Conservation (phyloP, 1,140 invertebrate species). For the Pogonomyrmex barbatus region DNA sequence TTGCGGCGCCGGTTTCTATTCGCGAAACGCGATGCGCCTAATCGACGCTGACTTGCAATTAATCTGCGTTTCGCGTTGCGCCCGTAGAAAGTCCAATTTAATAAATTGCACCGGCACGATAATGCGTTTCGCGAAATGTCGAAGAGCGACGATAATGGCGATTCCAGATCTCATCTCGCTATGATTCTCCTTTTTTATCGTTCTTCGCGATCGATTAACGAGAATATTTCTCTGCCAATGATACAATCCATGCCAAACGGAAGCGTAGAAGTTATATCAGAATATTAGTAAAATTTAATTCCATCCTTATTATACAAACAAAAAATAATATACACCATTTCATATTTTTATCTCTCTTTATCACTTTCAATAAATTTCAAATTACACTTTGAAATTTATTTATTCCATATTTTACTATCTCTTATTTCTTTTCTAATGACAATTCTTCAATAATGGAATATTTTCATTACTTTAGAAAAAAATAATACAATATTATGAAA, state of each 20-base stretch:
- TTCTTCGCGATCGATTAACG: constrained; percentile 14
- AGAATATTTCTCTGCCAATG: constrained; percentile 8
- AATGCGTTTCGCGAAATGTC: constrained; percentile 35
- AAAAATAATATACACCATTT: too few species aligned
- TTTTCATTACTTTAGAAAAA: not conserved
- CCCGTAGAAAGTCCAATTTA: constrained; percentile 54
- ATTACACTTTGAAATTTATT: not conserved
- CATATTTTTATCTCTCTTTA: not conserved
- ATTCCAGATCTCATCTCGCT: constrained; percentile 23
- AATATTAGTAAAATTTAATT: not conserved
- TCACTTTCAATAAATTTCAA: not conserved
- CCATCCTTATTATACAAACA: not conserved
- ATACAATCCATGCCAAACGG: not conserved
- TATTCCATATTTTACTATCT: not conserved
- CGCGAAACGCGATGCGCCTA: constrained; percentile 59
- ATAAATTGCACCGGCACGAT: constrained; percentile 43
- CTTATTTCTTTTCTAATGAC: not conserved
- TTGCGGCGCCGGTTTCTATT: constrained; percentile 41
- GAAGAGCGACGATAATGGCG: constrained; percentile 34
- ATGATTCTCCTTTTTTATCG: not conserved
- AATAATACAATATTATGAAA: not conserved
- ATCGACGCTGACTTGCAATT: constrained; percentile 64
- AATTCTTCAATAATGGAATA: not conserved
- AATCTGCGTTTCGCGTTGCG: constrained; percentile 44
- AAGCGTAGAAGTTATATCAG: not conserved